Conservation (phyloP, 2,888 invertebrate species). For the Papilio demoleus region DNA sequence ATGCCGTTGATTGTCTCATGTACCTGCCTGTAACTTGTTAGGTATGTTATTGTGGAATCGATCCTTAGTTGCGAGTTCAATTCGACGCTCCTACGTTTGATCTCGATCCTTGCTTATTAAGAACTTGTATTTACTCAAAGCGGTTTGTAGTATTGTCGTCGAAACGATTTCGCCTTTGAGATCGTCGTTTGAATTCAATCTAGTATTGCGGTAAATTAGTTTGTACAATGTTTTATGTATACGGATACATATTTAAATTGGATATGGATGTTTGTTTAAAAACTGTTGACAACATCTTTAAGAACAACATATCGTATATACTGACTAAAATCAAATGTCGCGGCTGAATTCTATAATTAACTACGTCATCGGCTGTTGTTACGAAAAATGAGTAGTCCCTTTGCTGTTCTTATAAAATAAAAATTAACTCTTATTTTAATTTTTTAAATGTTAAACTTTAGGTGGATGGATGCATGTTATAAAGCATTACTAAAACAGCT, state of each 20-base stretch:
- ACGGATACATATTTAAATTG: not conserved
- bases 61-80: constrained; percentile 48
- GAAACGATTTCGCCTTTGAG: constrained; percentile 33
- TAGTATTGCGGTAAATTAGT: not conserved
- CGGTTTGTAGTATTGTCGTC: constrained; percentile 36
- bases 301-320: not conserved
- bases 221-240: not conserved
- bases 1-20: constrained; percentile 70
- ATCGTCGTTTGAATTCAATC: not conserved
- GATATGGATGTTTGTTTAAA: not conserved
- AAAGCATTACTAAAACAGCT: too few relatives aligned
- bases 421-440: too few relatives aligned
- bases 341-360: too few relatives aligned
- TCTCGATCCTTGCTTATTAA: constrained; percentile 60
- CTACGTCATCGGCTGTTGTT: too few relatives aligned
- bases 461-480: too few relatives aligned
- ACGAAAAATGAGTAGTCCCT: too few relatives aligned
- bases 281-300: not conserved
- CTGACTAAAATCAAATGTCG: too few relatives aligned
- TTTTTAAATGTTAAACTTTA: too few relatives aligned
- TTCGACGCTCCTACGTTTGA: constrained; percentile 52
- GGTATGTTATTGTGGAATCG: constrained; percentile 59
- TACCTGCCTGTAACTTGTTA: constrained; percentile 56
- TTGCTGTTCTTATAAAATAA: too few relatives aligned
- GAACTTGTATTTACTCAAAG: constrained; percentile 61